These are phyloP conservation scores for Bombus waltoni DNA, from an alignment of 1,140 invertebrate genomes.

Conservation along the genomic window DNA sequence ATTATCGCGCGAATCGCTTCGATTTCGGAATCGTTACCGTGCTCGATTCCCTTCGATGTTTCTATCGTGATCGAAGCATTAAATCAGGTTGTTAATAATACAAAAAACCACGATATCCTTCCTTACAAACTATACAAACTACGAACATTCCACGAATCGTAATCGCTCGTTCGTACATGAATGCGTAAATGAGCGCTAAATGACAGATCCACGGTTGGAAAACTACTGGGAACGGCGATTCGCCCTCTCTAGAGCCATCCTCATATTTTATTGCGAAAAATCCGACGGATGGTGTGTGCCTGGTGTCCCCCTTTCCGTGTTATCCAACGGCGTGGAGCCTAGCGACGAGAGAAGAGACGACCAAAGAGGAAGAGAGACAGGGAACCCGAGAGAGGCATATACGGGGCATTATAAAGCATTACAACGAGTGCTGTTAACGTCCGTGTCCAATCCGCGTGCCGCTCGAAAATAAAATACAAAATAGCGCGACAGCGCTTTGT, in stretches of 20 bases:
- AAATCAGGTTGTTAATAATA: too few species aligned
- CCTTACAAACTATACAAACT: too few species aligned
- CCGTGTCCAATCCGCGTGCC: conserved; percentile 79
- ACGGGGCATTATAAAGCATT: conserved; percentile 80
- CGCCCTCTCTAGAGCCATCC: background rate
- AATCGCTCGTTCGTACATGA: too few species aligned
- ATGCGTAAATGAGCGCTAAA: too few species aligned
- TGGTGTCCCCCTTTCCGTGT: conserved; percentile 51
- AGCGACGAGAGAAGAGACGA: conserved; percentile 16
- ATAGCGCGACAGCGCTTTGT: conserved; percentile 76
- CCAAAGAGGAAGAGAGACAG: conserved; percentile 29
- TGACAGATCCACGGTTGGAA: background rate
- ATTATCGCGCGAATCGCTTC: too few species aligned
- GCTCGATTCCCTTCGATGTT: too few species aligned
- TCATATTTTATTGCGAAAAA: conserved; percentile 69
- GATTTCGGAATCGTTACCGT: too few species aligned
- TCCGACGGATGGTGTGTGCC: conserved; percentile 47
- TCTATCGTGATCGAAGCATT: too few species aligned
- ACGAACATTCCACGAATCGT: too few species aligned
- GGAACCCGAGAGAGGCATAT: conserved; percentile 18
- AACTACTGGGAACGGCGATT: background rate
- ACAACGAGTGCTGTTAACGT: conserved; percentile 82
- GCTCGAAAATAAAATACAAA: conserved; percentile 80
- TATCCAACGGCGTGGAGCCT: conserved; percentile 40
- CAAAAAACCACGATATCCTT: too few species aligned